Evolutionary conservation across 2,888 invertebrate species (phyloP).

Genomic region (Monochamus alternatus): DNA sequence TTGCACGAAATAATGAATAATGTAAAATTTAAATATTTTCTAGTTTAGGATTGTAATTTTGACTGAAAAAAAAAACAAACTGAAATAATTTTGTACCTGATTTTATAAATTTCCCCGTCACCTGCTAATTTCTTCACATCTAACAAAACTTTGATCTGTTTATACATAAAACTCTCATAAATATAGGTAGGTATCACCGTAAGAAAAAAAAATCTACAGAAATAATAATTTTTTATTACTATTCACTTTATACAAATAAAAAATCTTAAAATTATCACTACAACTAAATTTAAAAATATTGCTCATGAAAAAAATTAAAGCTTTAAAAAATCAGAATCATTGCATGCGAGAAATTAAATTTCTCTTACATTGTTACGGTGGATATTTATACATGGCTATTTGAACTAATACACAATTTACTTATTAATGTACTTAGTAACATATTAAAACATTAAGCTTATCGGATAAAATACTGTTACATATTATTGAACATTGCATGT

Average conservation of each 20-base stretch:
- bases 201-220: not conserved
- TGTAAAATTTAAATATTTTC: too few species aligned
- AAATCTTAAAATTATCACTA: not conserved
- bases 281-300: slow-evolving; percentile 20
- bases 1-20: too few species aligned
- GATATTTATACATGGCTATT: not conserved
- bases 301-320: slow-evolving; percentile 27
- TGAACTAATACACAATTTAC: not conserved
- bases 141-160: too few species aligned
- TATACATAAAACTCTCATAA: too few species aligned
- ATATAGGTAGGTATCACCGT: too few species aligned
- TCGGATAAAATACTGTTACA: slow-evolving; percentile 19
- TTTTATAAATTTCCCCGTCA: too few species aligned
- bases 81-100: too few species aligned
- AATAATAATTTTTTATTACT: slow-evolving; percentile 13
- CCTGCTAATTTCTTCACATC: too few species aligned
- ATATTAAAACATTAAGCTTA: slow-evolving; percentile 16
- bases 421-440: not conserved
- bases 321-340: slow-evolving; percentile 10
- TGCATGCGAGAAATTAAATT: slow-evolving; percentile 14
- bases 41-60: too few species aligned
- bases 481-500: slow-evolving; percentile 16
- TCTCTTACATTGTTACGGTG: not conserved
- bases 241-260: slow-evolving; percentile 13
- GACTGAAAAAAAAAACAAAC: too few species aligned